Conservation (phyloP, 1,140 invertebrate genomes). For the Glomeris maerens region DNA sequence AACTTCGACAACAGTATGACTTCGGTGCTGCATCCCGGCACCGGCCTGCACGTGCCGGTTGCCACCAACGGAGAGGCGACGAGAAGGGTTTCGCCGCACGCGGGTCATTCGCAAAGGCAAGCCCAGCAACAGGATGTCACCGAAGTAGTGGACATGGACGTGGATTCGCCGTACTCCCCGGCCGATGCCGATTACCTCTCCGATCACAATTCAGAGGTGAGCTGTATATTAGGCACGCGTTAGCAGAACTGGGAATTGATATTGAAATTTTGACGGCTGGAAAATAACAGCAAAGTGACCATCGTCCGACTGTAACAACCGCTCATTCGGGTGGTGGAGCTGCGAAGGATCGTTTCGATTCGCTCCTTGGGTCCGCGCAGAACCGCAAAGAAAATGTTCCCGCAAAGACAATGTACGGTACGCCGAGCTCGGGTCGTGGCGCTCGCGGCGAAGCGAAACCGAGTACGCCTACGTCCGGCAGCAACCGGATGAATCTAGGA, state of each 20-base stretch:
- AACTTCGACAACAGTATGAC: not conserved
- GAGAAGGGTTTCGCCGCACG: not conserved
- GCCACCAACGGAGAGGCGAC: constrained; percentile 13
- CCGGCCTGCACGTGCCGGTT: not conserved
- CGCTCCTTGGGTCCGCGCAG: not conserved
- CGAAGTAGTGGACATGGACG: constrained; percentile 46
- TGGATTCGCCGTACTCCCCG: constrained; percentile 31
- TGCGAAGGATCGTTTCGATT: constrained; percentile 5
- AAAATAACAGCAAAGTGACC: constrained; percentile 13
- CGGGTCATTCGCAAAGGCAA: not conserved
- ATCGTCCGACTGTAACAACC: not conserved
- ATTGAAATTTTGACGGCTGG: constrained; percentile 14
- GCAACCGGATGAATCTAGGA: no score
- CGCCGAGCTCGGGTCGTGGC: not conserved
- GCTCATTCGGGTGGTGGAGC: not conserved
- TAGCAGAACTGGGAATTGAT: constrained; percentile 13
- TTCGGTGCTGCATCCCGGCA: not conserved
- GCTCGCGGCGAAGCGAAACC: no score
- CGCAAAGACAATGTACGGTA: not conserved
- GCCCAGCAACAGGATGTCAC: constrained; percentile 22
- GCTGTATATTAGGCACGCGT: not conserved
- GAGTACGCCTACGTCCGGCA: no score
- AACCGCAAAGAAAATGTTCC: constrained; percentile 8
- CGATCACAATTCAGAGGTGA: not conserved
- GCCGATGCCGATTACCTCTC: constrained; percentile 16